A percentile compares a stretch with the other conserved stretches of the same genome.
These are phyloP conservation scores for Parotocinclus haroldoi DNA, from an alignment of 2,797 vertebrate genomes.

Conservation along the genomic window DNA sequence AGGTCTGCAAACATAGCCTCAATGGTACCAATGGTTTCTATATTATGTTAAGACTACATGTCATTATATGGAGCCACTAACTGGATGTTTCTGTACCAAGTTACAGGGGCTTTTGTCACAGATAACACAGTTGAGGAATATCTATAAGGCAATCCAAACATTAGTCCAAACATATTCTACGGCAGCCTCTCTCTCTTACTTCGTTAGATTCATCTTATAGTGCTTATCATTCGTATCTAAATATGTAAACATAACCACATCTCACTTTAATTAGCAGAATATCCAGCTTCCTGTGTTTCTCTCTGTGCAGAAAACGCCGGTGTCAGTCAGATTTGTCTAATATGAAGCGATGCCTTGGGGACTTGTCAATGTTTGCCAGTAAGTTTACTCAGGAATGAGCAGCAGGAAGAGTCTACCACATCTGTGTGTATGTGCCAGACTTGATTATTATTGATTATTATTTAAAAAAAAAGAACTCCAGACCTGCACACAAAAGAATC, in stretches of 20 bases:
- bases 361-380: slow-evolving; percentile 68
- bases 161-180: too few species aligned
- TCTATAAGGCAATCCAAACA: not conserved
- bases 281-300: slow-evolving; percentile 38
- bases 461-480: slow-evolving; percentile 40
- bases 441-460: slow-evolving; percentile 49
- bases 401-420: slow-evolving; percentile 60
- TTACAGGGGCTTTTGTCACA: not conserved
- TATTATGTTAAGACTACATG: not conserved
- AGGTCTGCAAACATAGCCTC: not conserved
- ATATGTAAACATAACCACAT: slow-evolving; percentile 59
- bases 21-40: not conserved
- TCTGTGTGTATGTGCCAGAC: slow-evolving; percentile 54
- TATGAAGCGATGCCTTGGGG: slow-evolving; percentile 61
- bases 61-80: not conserved
- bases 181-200: not conserved
- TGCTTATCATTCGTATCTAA: slow-evolving; percentile 59
- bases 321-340: slow-evolving; percentile 66
- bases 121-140: slow-evolving; percentile 1
- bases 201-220: slow-evolving; percentile 53
- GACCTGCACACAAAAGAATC: slow-evolving; percentile 34
- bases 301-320: slow-evolving; percentile 53
- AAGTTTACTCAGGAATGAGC: slow-evolving; percentile 66
- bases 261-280: slow-evolving; percentile 58
- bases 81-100: not conserved